Base-by-base conservation (phyloP, 1,140 invertebrate species). In the Sycobia sp. region DNA sequence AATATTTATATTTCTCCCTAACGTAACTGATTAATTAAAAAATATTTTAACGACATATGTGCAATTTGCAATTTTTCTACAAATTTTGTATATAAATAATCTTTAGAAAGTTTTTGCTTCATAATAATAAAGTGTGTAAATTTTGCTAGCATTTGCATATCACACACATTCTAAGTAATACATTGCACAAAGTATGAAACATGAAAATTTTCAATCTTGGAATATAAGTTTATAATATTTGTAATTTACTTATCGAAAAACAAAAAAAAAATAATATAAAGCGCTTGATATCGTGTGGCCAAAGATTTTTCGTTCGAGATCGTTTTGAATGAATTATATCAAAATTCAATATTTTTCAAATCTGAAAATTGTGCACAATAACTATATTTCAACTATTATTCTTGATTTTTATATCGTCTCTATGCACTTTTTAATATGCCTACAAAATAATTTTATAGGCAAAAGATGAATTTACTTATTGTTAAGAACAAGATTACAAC, bases 31-130 rank as follows among this genome's bases (percentile, higher is more conserved):
- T n/a, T n/a, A n/a, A n/a, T n/a, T n/a, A n/a, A n/a, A n/a, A n/a
- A n/a, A n/a, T n/a, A n/a, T n/a, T n/a, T n/a, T n/a, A n/a, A n/a
- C 13, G 7, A 41, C 22, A 41, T 11, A 59, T 38, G 5, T 23
- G 56, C 29, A 39, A 59, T 49, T 59, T 59, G 34, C 34, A 23
- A 59, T 34, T 59, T 59, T 59, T 59, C 22, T 59, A 59, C 56
- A 59, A 59, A 50, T 59, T 59, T 59, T 59, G 23, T 50, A 59
- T 50, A 50, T 36, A 59, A 47, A 39, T 27, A 22, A 14, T 39
- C 22, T 29, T 18, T 20, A 29, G 29, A 20, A 53, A 39, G 16
- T 14, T 57, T 57, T 57, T 29, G 54, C 41, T 57, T 46, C 10
- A 4, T 23, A 57, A 46, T n/a, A n/a, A n/a, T n/a, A 36, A 3